Conservation (phyloP, 2,888 invertebrate genomes). For the Plebejus argus region DNA sequence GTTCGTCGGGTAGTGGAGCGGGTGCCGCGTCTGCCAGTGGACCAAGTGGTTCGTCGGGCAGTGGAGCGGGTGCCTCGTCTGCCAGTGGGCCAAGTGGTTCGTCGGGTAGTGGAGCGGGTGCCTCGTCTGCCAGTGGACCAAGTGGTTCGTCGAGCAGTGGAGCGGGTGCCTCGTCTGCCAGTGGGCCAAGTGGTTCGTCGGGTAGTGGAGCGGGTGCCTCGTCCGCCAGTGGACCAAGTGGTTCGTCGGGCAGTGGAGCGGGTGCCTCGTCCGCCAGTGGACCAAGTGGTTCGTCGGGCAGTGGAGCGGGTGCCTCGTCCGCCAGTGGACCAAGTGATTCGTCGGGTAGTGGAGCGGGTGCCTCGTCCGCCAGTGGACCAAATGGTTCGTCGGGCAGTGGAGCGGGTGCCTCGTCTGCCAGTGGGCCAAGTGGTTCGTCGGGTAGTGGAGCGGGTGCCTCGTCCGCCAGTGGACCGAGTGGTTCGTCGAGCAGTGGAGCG, state of each 20-base stretch:
- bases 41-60: not conserved
- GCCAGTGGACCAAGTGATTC: too few relatives aligned
- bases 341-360: too few relatives aligned
- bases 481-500: not conserved
- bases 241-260: not conserved
- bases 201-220: not conserved
- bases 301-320: too few relatives aligned
- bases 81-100: slow-evolving; percentile 11
- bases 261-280: not conserved
- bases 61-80: slow-evolving; percentile 16
- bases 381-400: not conserved
- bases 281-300: too few relatives aligned
- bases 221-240: not conserved
- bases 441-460: not conserved
- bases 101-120: not conserved
- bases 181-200: slow-evolving; percentile 11
- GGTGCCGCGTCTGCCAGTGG: not conserved
- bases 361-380: too few relatives aligned
- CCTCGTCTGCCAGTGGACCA: not conserved
- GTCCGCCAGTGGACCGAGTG: not conserved
- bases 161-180: not conserved
- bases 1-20: not conserved
- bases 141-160: not conserved
- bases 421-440: not conserved
- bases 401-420: not conserved